Evolutionary conservation across 2,113 vertebrate species (phyloP), one percentile per base, ranked within the genome.

Genomic region (Oxygymnocypris stewartii): DNA sequence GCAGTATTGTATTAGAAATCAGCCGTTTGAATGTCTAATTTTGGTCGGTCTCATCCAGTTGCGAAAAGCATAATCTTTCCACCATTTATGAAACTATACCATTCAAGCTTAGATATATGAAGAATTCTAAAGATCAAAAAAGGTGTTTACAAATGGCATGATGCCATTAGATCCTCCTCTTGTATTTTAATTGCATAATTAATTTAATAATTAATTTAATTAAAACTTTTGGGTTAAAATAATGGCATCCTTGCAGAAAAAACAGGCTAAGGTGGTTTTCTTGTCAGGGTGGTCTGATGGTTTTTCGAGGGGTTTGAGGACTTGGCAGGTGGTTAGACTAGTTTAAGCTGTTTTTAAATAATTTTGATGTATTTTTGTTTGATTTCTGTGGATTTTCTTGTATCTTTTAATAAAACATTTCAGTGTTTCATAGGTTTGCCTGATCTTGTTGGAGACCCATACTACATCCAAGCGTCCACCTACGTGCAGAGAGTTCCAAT

Each of bases 371-470:
- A 61, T 13, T 20, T 37, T 10, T 51, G 73, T 28, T 59, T 59
- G 20, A 57, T 12, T 25, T 74, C 49, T 84, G 23, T 84, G 35
- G 13, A 54, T 71, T 49, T 82, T 71, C 25, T 71, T 51, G 25
- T 71, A 71, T 71, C 23, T 77, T 61, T 67, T 73, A 73, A 88
- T 87, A 82, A 87, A 82, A 86, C 81, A 25, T 75, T 79, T 63
- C 28, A 40, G 23, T 89, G 86, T 84, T 82, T 61, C 47, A 79
- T 93, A 99, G 98, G 98, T 94, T 96, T 99, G 25, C 98, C 98
- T 86, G 98, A 99, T 93, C 95, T 99, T 84, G 96, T 99, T 59
- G 96, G 97, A 57, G 98, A 99, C 90, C 96, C 98, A 0, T 98
- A 99, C 93, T 99, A 97, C 92, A 97, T 99, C 86, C 98, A 99